phyloP scores from a whole-genome alignment of 2,797 vertebrate species.

The Channallabes apus region DNA sequence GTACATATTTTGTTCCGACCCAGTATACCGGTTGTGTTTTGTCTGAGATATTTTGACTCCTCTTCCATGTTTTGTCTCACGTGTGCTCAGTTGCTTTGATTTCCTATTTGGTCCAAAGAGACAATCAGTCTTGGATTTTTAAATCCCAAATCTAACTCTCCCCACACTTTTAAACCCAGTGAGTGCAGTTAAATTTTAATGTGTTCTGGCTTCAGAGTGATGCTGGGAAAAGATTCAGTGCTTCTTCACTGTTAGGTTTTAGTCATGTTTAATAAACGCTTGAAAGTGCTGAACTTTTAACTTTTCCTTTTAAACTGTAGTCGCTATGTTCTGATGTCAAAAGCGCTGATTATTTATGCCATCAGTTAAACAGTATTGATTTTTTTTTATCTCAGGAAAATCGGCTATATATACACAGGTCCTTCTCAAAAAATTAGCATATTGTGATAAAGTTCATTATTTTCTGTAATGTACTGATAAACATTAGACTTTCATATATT shows the following conservation, averaged over 20 bases:
- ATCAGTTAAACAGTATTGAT: background rate
- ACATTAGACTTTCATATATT: too few species aligned
- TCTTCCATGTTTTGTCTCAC: constrained; percentile 35
- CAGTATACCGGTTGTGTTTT: background rate
- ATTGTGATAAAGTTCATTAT: too few species aligned
- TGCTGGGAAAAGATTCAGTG: constrained; percentile 34
- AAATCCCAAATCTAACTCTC: constrained; percentile 40
- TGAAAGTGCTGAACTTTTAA: constrained; percentile 37
- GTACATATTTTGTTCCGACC: background rate
- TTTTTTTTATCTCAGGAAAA: background rate
- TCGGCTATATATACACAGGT: background rate
- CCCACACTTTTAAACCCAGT: constrained; percentile 17
- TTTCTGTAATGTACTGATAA: too few species aligned
- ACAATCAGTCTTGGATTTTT: constrained; percentile 42
- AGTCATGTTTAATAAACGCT: constrained; percentile 40
- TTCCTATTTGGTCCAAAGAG: constrained; percentile 37
- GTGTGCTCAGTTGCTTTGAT: constrained; percentile 33
- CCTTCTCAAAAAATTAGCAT: too few species aligned
- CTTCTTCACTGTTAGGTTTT: constrained; percentile 44
- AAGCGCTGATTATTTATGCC: background rate
- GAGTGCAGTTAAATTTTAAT: constrained; percentile 41
- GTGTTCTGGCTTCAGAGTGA: constrained; percentile 41
- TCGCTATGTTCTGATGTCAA: constrained; percentile 19
- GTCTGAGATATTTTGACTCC: constrained; percentile 41
- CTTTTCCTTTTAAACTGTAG: constrained; percentile 30